Evolutionary conservation across 2,888 invertebrate species (phyloP).

Genomic region (Mayetiola destructor): DNA sequence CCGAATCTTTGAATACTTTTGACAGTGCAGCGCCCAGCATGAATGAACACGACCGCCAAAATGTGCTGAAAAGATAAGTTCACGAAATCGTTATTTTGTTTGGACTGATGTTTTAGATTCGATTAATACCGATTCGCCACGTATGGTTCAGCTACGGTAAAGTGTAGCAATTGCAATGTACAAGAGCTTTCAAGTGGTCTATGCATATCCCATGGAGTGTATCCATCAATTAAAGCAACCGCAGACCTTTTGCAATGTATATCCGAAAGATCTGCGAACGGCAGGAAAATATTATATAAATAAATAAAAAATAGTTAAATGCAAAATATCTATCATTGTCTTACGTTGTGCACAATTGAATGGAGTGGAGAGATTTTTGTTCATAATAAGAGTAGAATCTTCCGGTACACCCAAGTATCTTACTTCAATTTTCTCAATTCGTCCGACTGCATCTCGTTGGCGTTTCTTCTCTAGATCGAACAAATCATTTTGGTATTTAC

Average conservation of each 20-base stretch:
- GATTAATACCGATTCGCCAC: constrained; percentile 28
- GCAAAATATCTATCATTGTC: constrained; percentile 24
- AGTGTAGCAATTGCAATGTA: constrained; percentile 42
- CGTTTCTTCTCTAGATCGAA: constrained; percentile 64
- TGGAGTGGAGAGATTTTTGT: constrained; percentile 82
- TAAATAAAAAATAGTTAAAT: neutral
- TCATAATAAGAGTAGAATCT: constrained; percentile 69
- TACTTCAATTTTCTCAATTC: constrained; percentile 85
- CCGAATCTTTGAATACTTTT: constrained; percentile 62
- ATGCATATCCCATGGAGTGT: constrained; percentile 83
- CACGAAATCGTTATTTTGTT: neutral
- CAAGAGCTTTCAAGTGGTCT: constrained; percentile 57
- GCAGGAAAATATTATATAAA: neutral
- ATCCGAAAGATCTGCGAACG: constrained; percentile 53
- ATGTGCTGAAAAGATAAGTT: constrained; percentile 42
- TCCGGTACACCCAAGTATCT: constrained; percentile 60
- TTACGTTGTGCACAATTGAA: constrained; percentile 80
- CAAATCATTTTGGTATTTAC: constrained; percentile 48
- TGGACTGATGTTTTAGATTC: neutral
- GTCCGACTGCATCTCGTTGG: constrained; percentile 57
- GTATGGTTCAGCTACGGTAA: constrained; percentile 33
- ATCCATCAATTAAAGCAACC: constrained; percentile 65
- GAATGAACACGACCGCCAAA: constrained; percentile 88
- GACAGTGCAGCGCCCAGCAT: constrained; percentile 68
- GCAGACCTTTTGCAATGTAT: constrained; percentile 54